These are phyloP conservation scores for Lasiurus borealis DNA, from an alignment of 2,113 vertebrate genomes.

Conservation along the genomic window DNA sequence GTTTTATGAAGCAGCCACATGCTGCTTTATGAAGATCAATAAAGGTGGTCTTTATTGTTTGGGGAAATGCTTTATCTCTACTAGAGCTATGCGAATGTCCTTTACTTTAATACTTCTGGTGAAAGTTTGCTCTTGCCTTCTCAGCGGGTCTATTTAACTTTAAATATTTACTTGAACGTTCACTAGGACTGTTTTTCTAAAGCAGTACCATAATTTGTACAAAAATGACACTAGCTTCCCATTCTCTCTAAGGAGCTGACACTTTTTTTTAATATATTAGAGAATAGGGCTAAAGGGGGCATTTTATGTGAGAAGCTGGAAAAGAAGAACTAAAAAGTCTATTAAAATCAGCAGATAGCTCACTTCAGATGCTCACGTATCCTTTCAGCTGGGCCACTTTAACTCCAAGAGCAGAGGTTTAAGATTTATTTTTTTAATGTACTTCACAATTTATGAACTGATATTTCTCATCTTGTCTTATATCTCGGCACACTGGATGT, in stretches of 20 bases:
- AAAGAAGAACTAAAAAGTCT: slow-evolving; percentile 43
- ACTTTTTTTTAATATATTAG: slow-evolving; percentile 61
- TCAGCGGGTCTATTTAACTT: slow-evolving; percentile 40
- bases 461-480: slow-evolving; percentile 33
- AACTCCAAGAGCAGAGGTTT: background rate
- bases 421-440: slow-evolving; percentile 30
- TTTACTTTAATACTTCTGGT: slow-evolving; percentile 41
- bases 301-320: slow-evolving; percentile 56
- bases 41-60: slow-evolving; percentile 64
- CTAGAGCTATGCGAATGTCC: background rate
- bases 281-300: slow-evolving; percentile 33
- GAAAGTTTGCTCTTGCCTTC: slow-evolving; percentile 54
- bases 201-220: slow-evolving; percentile 54
- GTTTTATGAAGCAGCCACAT: slow-evolving; percentile 45
- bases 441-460: background rate
- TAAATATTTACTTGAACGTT: slow-evolving; percentile 68
- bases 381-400: background rate
- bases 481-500: background rate
- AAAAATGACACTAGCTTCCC: slow-evolving; percentile 62
- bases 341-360: slow-evolving; percentile 62
- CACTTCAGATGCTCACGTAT: slow-evolving; percentile 34
- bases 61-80: slow-evolving; percentile 53
- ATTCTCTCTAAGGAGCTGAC: slow-evolving; percentile 13
- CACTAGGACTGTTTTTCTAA: slow-evolving; percentile 64
- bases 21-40: slow-evolving; percentile 59